Evolutionary conservation across 30 jellyfish, hydroid and myxozoan genomes (phyloP), one percentile per base, ranked within the genome.

Genomic region (Aurelia aurita): DNA sequence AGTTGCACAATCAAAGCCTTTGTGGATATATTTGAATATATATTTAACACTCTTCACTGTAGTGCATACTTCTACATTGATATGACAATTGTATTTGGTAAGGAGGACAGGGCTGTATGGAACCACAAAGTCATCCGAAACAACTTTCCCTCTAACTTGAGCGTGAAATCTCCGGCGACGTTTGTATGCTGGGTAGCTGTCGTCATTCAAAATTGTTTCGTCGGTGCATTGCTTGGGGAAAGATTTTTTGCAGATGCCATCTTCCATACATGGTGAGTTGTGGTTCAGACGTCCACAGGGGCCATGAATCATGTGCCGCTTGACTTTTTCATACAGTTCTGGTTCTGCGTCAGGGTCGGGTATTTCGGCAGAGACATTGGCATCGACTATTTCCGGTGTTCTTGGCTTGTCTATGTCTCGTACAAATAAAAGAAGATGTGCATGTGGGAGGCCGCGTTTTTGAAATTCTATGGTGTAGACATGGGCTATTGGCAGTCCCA

Each of bases 381-480:
- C 46, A 49, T 89, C 80, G 46, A 89, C 43, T 29, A 69, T 72
- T 27, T 84, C 87, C 8, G 92, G 95, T 22, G 86, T 80, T 31
- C 68, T 72, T 55, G 23, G 60, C 47, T 72, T 84, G 69, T 69
- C 93, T 54, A 68, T 91, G 45, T 88, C 39, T 22, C 71, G 80
- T 22, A 84, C 19, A 64, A 71, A 68, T 9, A 82, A 21, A 19
- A 90, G 87, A 20, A 59, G 63, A 68, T 85, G 97, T 12, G 74
- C 94, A 85, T 84, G 97, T 32, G 95, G 97, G 58, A 90, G 64
- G 23, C 97, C 95, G 15, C 89, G 58, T 53, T 88, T 88, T 53
- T 88, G 97, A 69, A 79, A 65, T 29, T 88, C 95, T 27, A 88
- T 80, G 23, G 58, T 27, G 83, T 69, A 58, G 26, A 55, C 84